These are phyloP conservation scores for Drosophila kohkoa DNA, from an alignment of 1,140 invertebrate genomes.

Conservation along the genomic window DNA sequence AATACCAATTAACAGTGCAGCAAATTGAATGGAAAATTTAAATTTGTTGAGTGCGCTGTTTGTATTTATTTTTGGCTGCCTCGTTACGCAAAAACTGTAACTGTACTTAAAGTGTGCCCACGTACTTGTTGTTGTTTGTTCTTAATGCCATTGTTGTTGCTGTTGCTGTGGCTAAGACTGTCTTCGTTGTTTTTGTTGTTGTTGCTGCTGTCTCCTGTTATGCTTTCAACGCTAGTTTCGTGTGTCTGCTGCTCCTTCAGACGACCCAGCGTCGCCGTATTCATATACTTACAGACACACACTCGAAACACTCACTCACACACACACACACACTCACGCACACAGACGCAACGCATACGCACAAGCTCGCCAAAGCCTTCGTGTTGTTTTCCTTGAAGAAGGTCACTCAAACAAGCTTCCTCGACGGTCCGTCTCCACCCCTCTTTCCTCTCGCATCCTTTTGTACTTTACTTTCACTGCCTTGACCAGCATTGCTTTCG, in stretches of 20 bases:
- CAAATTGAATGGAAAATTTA: conserved; percentile 22
- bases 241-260: conserved; percentile 38
- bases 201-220: conserved; percentile 30
- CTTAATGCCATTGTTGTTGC: conserved; percentile 5
- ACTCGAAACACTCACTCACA: conserved; percentile 20
- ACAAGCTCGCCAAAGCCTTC: conserved; percentile 30
- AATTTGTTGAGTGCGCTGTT: conserved; percentile 18
- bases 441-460: conserved; percentile 1
- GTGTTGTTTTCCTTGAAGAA: conserved; percentile 72
- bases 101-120: conserved; percentile 41
- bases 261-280: conserved; percentile 47
- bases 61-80: conserved; percentile 15
- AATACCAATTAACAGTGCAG: neutral
- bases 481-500: conserved; percentile 46
- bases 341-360: conserved; percentile 6
- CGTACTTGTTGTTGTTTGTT: conserved; percentile 26
- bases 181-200: conserved; percentile 7
- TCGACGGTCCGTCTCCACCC: neutral
- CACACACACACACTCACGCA: neutral
- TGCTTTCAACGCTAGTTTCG: conserved; percentile 41
- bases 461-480: conserved; percentile 46
- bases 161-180: neutral
- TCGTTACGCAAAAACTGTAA: conserved; percentile 49
- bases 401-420: conserved; percentile 52
- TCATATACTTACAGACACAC: conserved; percentile 25